These are phyloP conservation scores for Hybos culiciformis DNA, from an alignment of 2,888 invertebrate genomes.

Conservation along the genomic window DNA sequence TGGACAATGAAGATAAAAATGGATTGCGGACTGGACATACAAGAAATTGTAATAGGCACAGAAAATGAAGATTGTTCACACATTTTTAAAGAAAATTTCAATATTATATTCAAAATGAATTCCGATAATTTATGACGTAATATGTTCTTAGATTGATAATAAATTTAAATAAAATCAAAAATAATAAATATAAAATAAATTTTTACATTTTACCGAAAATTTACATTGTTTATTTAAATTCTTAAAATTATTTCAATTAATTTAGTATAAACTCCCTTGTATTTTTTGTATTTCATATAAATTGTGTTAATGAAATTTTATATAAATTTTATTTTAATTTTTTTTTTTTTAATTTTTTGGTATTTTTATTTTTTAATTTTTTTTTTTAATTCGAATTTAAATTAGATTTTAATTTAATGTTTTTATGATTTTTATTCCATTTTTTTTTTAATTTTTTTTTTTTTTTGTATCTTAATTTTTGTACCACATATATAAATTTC, in stretches of 20 bases:
- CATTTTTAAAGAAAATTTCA: no score
- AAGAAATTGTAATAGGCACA: no score
- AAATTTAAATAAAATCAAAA: no score
- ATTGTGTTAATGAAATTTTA: background rate
- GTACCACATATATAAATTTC: constrained; percentile 1
- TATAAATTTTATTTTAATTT: background rate
- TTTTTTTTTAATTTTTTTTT: constrained; percentile 15
- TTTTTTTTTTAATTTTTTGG: background rate
- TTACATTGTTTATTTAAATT: background rate
- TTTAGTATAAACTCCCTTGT: constrained; percentile 36
- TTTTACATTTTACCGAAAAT: no score
- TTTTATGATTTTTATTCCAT: constrained; percentile 8
- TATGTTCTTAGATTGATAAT: no score
- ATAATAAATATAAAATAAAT: no score
- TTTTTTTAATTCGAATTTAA: background rate
- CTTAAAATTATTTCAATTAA: constrained; percentile 13
- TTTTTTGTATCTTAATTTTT: constrained; percentile 2
- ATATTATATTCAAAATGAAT: no score
- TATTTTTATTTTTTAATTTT: background rate
- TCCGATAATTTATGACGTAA: no score
- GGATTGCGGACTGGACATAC: no score
- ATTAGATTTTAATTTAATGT: constrained; percentile 17
- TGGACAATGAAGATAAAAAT: no score
- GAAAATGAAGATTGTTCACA: no score
- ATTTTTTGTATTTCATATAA: constrained; percentile 14